Percentiles rank a stretch among this genome's conserved stretches.
These are phyloP conservation scores for Hyles vespertilio DNA, from an alignment of 1,140 invertebrate genomes.

Conservation along the genomic window DNA sequence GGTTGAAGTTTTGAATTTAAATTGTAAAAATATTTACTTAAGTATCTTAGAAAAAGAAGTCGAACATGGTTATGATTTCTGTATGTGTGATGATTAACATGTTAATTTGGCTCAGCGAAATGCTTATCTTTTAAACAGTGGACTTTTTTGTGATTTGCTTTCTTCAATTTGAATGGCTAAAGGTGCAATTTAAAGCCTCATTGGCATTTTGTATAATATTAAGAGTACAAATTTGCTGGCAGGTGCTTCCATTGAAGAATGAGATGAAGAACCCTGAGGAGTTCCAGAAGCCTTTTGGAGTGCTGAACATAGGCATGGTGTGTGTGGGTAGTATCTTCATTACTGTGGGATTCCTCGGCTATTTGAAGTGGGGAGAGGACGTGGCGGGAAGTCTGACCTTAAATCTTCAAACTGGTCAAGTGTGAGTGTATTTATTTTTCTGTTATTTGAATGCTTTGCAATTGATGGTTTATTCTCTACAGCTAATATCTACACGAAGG, in stretches of 20 bases:
- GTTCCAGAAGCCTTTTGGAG: slow-evolving; percentile 86
- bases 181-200: neutral
- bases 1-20: no score
- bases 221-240: neutral
- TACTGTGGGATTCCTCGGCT: slow-evolving; percentile 88
- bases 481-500: no score
- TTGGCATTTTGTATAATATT: neutral
- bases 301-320: slow-evolving; percentile 90
- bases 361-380: slow-evolving; percentile 86
- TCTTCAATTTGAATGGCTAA: neutral
- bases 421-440: slow-evolving; percentile 70
- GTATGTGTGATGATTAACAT: no score
- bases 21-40: no score
- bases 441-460: no score
- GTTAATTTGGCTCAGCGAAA: neutral
- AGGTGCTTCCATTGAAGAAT: slow-evolving; percentile 93
- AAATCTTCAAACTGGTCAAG: slow-evolving; percentile 77
- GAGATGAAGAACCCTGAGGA: slow-evolving; percentile 89
- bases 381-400: slow-evolving; percentile 84
- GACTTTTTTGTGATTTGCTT: neutral
- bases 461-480: no score
- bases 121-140: neutral
- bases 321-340: slow-evolving; percentile 86
- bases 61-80: no score
- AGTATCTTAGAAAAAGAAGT: no score